Conservation (phyloP, 2,888 invertebrate genomes). For the Hypolimnas misippus region DNA sequence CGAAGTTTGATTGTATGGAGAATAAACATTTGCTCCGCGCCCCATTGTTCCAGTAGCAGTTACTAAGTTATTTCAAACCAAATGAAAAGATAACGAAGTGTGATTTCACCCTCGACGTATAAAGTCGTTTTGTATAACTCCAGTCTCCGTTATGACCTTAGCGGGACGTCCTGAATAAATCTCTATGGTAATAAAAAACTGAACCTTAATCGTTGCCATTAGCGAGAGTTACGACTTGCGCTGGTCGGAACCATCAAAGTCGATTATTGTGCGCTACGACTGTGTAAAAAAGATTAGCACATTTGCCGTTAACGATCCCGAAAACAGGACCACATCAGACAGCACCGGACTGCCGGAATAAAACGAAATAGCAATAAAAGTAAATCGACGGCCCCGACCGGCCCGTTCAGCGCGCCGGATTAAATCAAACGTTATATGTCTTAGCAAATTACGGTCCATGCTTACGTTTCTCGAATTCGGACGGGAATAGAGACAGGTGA, state of each 20-base stretch:
- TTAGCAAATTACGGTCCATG: constrained; percentile 80
- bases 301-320: constrained; percentile 79
- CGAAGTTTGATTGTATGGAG: constrained; percentile 41
- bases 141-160: constrained; percentile 36
- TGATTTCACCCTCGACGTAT: constrained; percentile 39
- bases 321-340: constrained; percentile 75
- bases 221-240: constrained; percentile 63
- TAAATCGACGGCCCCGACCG: constrained; percentile 74
- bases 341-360: constrained; percentile 45
- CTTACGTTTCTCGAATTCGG: constrained; percentile 67
- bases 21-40: constrained; percentile 38
- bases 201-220: constrained; percentile 68
- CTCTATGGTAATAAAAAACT: constrained; percentile 52
- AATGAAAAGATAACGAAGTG: constrained; percentile 44
- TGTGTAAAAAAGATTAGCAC: constrained; percentile 80
- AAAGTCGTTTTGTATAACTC: constrained; percentile 48
- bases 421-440: constrained; percentile 82
- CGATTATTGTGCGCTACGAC: constrained; percentile 60
- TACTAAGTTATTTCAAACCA: constrained; percentile 42
- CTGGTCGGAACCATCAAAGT: constrained; percentile 61
- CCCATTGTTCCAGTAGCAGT: constrained; percentile 39
- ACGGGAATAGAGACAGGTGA: constrained; percentile 64
- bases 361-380: constrained; percentile 66
- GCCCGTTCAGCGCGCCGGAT: constrained; percentile 74
- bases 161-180: constrained; percentile 25